Percentiles rank a stretch among this genome's conserved stretches.
Evolutionary conservation across 2,797 vertebrate species (phyloP).

Genomic region (Cottoperca gobio): DNA sequence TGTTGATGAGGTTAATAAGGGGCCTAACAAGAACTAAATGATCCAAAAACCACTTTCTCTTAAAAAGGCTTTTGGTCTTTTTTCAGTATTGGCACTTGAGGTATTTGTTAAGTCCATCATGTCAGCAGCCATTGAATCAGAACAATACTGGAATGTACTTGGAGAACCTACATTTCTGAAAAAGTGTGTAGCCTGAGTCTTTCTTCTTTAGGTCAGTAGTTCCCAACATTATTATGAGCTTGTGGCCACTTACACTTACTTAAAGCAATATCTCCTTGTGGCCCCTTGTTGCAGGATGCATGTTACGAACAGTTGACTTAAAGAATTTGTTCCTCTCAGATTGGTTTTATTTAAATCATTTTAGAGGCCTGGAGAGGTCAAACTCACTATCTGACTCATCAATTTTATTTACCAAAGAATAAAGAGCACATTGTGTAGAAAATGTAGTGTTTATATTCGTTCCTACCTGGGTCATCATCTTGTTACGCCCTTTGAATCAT

Average conservation of each 20-base stretch:
- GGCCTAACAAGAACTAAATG: too few species aligned
- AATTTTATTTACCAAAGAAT: neutral
- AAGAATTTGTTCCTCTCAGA: neutral
- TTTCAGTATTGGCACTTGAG: too few species aligned
- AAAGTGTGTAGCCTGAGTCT: too few species aligned
- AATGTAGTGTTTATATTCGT: too few species aligned
- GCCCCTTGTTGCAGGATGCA: neutral
- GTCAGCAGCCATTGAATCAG: too few species aligned
- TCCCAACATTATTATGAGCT: neutral
- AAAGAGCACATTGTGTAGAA: neutral
- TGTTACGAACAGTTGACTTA: neutral
- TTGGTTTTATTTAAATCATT: neutral
- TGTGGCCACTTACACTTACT: neutral
- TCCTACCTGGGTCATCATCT: neutral
- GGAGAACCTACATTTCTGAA: too few species aligned
- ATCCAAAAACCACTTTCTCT: too few species aligned
- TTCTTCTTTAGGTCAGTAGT: neutral
- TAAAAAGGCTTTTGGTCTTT: too few species aligned
- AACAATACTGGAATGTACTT: too few species aligned
- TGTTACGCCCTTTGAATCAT: neutral
- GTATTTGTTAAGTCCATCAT: too few species aligned
- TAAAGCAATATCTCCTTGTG: neutral
- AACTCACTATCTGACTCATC: neutral
- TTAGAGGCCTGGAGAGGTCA: neutral
- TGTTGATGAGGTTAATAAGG: too few species aligned